These are phyloP conservation scores for Danio tinwini DNA, from an alignment of 2,797 vertebrate genomes.

Conservation along the genomic window DNA sequence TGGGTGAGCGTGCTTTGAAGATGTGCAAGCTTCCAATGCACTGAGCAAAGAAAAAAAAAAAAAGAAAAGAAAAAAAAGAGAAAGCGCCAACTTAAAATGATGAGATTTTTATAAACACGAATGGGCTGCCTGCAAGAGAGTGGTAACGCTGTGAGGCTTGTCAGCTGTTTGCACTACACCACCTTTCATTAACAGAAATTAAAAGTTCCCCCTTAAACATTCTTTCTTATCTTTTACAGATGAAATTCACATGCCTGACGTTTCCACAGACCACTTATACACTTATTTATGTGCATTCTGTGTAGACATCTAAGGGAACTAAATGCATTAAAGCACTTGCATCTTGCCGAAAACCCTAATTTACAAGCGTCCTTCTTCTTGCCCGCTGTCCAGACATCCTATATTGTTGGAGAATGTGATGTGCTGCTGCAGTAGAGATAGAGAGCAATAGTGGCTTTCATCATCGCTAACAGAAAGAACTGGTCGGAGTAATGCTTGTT, in stretches of 20 bases:
- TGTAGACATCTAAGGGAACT: constrained; percentile 24
- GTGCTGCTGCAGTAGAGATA: constrained; percentile 26
- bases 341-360: constrained; percentile 41
- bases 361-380: constrained; percentile 30
- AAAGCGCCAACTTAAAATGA: constrained; percentile 51
- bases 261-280: constrained; percentile 23
- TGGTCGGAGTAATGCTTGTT: neutral
- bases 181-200: constrained; percentile 33
- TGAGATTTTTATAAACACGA: constrained; percentile 54
- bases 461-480: neutral
- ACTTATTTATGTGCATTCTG: constrained; percentile 27
- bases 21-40: constrained; percentile 50
- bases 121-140: constrained; percentile 15
- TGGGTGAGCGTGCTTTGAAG: constrained; percentile 62
- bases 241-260: constrained; percentile 13
- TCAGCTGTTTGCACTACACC: neutral
- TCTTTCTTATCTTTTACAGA: neutral
- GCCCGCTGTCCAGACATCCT: constrained; percentile 40
- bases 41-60: constrained; percentile 46
- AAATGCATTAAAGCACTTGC: constrained; percentile 41
- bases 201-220: constrained; percentile 25
- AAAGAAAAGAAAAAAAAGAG: neutral
- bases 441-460: constrained; percentile 25
- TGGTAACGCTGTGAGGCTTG: constrained; percentile 19
- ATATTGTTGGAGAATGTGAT: constrained; percentile 36